Percentiles rank a stretch among this genome's conserved stretches.
phyloP scores from a whole-genome alignment of 2,888 invertebrate genomes.

The Clunio marinus region DNA sequence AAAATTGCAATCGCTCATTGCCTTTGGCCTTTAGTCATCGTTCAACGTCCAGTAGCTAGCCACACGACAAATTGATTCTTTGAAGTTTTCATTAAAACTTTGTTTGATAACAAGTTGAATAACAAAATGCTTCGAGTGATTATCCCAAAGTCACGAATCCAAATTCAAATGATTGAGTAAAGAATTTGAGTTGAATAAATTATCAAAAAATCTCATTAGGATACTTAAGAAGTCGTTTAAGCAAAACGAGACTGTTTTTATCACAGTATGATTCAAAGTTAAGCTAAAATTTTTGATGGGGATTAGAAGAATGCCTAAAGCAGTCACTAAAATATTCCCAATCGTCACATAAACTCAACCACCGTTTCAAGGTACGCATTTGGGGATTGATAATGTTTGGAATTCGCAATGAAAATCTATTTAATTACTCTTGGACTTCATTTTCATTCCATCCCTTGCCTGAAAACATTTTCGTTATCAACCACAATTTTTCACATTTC shows the following conservation, averaged over 20 bases:
- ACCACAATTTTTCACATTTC: neutral
- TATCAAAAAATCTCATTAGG: neutral
- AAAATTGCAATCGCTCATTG: constrained; percentile 7
- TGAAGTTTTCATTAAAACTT: neutral
- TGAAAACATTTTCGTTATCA: too few relatives aligned
- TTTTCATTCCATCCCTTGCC: too few relatives aligned
- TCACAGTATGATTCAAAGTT: too few relatives aligned
- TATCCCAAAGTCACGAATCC: constrained; percentile 18
- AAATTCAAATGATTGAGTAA: constrained; percentile 16
- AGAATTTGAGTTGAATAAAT: neutral
- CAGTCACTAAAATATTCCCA: too few relatives aligned
- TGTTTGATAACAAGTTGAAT: neutral
- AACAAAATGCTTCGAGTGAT: neutral
- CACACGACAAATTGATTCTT: constrained; percentile 21
- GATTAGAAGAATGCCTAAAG: too few relatives aligned
- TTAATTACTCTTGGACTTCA: too few relatives aligned
- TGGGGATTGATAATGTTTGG: too few relatives aligned
- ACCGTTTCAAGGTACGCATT: too few relatives aligned
- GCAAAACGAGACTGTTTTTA: neutral
- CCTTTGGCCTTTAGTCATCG: too few relatives aligned
- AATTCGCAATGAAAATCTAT: too few relatives aligned
- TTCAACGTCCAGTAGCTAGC: neutral
- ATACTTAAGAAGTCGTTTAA: neutral
- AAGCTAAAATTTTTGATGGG: too few relatives aligned
- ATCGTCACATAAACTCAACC: too few relatives aligned